Percentiles rank a stretch among this genome's conserved stretches.
Conservation (phyloP, 2,113 vertebrate genomes). For the Prolemur simus region DNA sequence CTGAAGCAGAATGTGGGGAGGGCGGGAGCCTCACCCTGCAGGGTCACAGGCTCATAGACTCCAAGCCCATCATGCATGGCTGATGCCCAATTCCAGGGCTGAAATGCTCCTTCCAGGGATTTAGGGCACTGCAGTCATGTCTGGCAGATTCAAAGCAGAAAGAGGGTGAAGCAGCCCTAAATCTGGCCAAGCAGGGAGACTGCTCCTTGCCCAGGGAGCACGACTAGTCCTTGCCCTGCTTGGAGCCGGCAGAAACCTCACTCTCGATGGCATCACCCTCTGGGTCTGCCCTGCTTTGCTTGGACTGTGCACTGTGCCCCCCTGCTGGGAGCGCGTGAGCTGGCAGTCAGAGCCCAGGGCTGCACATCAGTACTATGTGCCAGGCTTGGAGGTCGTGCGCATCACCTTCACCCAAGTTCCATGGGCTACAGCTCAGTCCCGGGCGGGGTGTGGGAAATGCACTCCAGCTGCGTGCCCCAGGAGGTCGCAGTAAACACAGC, state of each 20-base stretch:
- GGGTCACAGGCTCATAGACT: background rate
- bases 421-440: background rate
- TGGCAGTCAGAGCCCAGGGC: background rate
- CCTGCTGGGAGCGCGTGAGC: accelerated
- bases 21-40: background rate
- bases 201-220: background rate
- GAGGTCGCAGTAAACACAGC: background rate
- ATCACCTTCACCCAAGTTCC: too few species aligned
- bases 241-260: background rate
- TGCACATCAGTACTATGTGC: background rate
- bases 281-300: background rate
- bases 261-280: background rate
- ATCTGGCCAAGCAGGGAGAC: background rate
- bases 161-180: background rate
- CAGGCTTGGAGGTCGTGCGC: background rate
- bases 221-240: too few species aligned
- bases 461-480: background rate
- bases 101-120: background rate
- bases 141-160: background rate
- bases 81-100: accelerated
- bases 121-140: background rate
- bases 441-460: background rate
- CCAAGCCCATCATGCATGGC: accelerated
- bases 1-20: background rate
- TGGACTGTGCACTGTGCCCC: background rate